These are phyloP conservation scores for Dendroctonus valens DNA, from an alignment of 1,140 invertebrate species.

Conservation along the genomic window DNA sequence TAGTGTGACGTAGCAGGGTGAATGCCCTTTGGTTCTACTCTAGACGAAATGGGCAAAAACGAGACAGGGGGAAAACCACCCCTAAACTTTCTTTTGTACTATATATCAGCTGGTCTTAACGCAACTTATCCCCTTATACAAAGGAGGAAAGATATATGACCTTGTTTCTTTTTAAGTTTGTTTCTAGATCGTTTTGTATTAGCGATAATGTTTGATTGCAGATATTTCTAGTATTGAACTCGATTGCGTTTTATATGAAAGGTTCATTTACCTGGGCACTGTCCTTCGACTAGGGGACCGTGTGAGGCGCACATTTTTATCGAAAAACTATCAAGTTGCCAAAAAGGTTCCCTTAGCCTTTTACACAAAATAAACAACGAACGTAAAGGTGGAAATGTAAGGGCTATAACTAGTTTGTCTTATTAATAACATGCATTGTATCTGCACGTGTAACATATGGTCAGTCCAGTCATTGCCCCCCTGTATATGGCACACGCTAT, in stretches of 20 bases:
- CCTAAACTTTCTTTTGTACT: conserved; percentile 26
- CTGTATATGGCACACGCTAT: conserved; percentile 26
- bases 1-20: conserved; percentile 28
- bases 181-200: not conserved
- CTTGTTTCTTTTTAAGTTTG: conserved; percentile 7
- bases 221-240: too few relatives aligned
- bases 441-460: conserved; percentile 21
- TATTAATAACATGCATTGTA: conserved; percentile 8
- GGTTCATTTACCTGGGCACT: too few relatives aligned
- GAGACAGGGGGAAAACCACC: conserved; percentile 25
- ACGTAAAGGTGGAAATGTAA: not conserved
- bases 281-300: not conserved
- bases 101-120: conserved; percentile 27
- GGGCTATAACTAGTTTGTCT: too few relatives aligned
- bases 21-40: conserved; percentile 23
- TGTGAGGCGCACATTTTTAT: too few relatives aligned
- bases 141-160: conserved; percentile 6
- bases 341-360: too few relatives aligned
- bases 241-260: too few relatives aligned
- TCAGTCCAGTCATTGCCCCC: conserved; percentile 14
- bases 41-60: conserved; percentile 27
- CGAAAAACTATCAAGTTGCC: not conserved
- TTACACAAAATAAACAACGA: not conserved
- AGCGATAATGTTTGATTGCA: too few relatives aligned
- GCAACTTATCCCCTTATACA: conserved; percentile 22